Evolutionary conservation across 2,888 invertebrate species (phyloP).

Genomic region (Dolomedes plantarius): DNA sequence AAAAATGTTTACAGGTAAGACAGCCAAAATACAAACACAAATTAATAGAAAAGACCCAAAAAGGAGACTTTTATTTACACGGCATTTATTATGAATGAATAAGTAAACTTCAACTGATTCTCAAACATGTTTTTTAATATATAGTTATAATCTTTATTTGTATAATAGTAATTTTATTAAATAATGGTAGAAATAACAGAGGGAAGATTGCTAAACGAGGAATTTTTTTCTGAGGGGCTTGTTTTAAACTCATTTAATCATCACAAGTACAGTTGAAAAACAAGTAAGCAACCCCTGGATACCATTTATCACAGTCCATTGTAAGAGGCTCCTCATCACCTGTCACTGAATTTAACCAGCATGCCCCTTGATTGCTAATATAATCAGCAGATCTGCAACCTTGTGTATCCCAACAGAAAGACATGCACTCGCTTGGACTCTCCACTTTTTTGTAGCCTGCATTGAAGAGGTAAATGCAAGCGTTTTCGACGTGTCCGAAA

Average conservation of each 20-base stretch:
- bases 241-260: not conserved
- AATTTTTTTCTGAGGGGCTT: too few species aligned
- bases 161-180: too few species aligned
- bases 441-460: constrained; percentile 54
- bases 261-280: constrained; percentile 68
- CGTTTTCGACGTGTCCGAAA: constrained; percentile 48
- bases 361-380: constrained; percentile 39
- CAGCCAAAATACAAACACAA: too few species aligned
- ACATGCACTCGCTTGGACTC: constrained; percentile 56
- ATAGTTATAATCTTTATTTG: too few species aligned
- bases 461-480: constrained; percentile 63
- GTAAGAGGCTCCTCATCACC: constrained; percentile 59
- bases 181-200: too few species aligned
- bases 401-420: constrained; percentile 61
- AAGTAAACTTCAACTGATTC: too few species aligned
- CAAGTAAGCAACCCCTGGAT: constrained; percentile 56
- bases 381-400: constrained; percentile 67
- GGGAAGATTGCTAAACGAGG: too few species aligned
- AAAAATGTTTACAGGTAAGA: too few species aligned
- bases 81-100: too few species aligned
- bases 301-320: constrained; percentile 51
- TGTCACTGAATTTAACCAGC: constrained; percentile 63
- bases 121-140: too few species aligned
- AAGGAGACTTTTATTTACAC: too few species aligned
- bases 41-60: too few species aligned